Conservation (phyloP, 2,888 invertebrate species). For the Tethea ocularis region DNA sequence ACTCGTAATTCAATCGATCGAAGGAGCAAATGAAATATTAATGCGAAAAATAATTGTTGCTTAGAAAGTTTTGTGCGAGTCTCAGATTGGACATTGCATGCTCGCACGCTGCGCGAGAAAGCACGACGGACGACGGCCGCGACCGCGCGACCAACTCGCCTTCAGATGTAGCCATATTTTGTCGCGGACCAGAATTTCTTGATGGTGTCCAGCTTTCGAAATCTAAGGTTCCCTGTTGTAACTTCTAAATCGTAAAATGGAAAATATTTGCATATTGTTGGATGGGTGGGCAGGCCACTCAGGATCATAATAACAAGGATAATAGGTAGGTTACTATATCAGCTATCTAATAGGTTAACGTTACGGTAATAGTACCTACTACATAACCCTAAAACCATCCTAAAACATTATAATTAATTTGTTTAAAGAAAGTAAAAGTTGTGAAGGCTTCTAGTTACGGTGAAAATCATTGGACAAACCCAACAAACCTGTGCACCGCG, state of each 20-base stretch:
- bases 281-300: too few relatives aligned
- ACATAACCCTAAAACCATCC: too few relatives aligned
- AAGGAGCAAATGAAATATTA: slow-evolving; percentile 78
- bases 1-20: slow-evolving; percentile 54
- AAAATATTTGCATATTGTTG: too few relatives aligned
- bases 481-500: slow-evolving; percentile 68
- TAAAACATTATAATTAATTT: slow-evolving; percentile 34
- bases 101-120: slow-evolving; percentile 81
- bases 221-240: too few relatives aligned
- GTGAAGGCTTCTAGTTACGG: slow-evolving; percentile 54
- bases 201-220: background rate
- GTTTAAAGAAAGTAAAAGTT: slow-evolving; percentile 77
- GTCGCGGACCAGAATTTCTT: background rate
- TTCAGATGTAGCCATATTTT: slow-evolving; percentile 1
- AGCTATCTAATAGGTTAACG: too few relatives aligned
- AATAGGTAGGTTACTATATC: too few relatives aligned
- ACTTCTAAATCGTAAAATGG: background rate
- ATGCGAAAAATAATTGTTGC: slow-evolving; percentile 81
- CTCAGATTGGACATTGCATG: slow-evolving; percentile 79
- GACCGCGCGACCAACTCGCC: slow-evolving; percentile 23
- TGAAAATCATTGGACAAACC: slow-evolving; percentile 74
- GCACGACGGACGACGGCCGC: slow-evolving; percentile 61
- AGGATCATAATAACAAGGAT: too few relatives aligned
- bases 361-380: too few relatives aligned
- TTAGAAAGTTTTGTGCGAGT: slow-evolving; percentile 79